Evolutionary conservation across 2,888 invertebrate species (phyloP), one percentile per base, ranked within the genome.

Genomic region (Salticus scenicus): DNA sequence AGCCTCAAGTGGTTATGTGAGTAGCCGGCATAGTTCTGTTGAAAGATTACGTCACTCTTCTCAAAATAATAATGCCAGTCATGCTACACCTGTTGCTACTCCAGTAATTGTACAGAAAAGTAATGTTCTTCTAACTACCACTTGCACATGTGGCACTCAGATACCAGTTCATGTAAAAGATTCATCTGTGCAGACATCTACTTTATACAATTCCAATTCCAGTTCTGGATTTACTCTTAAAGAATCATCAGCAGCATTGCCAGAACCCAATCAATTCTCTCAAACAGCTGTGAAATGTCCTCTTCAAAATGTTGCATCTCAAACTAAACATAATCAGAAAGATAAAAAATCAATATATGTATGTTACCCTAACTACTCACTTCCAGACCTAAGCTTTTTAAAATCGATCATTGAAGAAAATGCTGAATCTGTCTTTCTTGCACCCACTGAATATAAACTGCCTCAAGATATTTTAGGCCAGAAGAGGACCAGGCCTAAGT

Each of bases 301-400:
- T 7, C 7, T 71, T 47, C 51, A 69, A 27, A 87, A 47, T 66
- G 47, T 67, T 14, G 69, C 66, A 12, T 78, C 76, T 30, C 80
- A 86, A 47, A 76, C 72, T 0, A 73, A 76, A 28, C 72, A 66
- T 10, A 63, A 63, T 10, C 66, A 73, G 14, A 76, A 82, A 28
- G 85, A 85, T 14, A 87, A 88, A 42, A 88, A 88, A 77, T 96
- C 96, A 2, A 95, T 97, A 0, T 97, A 96, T 91, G 95, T 97
- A 64, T 94, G 97, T 88, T 97, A 97, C 92, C 97, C 97, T 33
- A 97, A 95, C 91, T 97, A 97, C 90, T 95, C 97, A 8, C 92
- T 97, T 87, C 97, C 97, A 27, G 96, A 97, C 92, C 93, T 97
- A 89, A 95, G 95, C 89, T 97, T 97, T 91, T 93, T 97, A 79